Evolutionary conservation across 2,113 vertebrate genomes (phyloP), one percentile per base, ranked within the genome.

Genomic region (Bathybates hornii): DNA sequence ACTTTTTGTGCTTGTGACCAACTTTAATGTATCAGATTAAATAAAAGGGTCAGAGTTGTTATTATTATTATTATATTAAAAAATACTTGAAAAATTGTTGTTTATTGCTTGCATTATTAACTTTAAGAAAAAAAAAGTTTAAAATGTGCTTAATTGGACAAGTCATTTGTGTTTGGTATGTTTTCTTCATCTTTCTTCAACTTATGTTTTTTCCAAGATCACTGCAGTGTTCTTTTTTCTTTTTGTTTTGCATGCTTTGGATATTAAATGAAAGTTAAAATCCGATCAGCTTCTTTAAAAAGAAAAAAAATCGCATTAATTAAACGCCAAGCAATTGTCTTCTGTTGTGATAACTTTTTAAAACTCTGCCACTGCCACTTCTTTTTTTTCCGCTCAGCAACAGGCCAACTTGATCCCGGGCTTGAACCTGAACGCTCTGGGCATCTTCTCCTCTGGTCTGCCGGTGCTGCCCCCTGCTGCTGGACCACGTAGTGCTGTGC

Each of bases 391-490:
- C 2, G 16, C 52, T 24, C 84, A 99, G 98, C 98, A 99, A 96
- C 98, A 99, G 96, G 96, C 97, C 95, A 98, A 96, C 95, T 95
- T 99, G 93, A 99, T 99, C 93, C 97, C 98, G 3, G 98, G 98
- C 53, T 93, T 99, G 94, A 99, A 98, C 95, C 97, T 99, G 93
- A 99, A 95, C 3, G 97, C 98, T 61, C 92, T 99, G 94, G 98
- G 98, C 91, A 98, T 99, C 96, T 99, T 99, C 96, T 98, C 98
- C 6, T 97, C 98, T 2, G 97, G 97, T 82, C 89, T 99, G 85
- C 97, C 98, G 36, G 95, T 98, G 93, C 94, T 98, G 53, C 97
- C 98, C 1, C 95, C 97, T 59, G 91, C 96, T 36, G 92, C 96
- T 0, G 97, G 97, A 86, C 93, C 97, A 56, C 97, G 96, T 17